Percentiles rank a stretch among this genome's conserved stretches.
Evolutionary conservation across 2,113 vertebrate species (phyloP).

Genomic region (Aegotheles bennettii): DNA sequence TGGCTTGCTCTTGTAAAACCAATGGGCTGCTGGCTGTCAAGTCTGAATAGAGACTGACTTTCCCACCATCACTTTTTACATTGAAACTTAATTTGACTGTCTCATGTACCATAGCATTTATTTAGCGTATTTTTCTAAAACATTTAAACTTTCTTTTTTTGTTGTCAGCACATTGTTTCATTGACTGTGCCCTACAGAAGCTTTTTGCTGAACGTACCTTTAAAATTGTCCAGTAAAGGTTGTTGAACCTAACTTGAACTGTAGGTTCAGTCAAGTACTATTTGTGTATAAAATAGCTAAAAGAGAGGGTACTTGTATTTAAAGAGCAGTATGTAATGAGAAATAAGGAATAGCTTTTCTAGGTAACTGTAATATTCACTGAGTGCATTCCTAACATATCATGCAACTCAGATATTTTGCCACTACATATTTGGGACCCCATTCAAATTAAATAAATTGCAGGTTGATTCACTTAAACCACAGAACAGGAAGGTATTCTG

Average conservation of each 20-base stretch:
- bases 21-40: not conserved
- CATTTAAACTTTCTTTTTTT: not conserved
- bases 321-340: not conserved
- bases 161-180: not conserved
- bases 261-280: not conserved
- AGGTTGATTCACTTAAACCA: not conserved
- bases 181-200: not conserved
- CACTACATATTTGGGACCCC: not conserved
- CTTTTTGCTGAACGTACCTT: not conserved
- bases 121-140: not conserved
- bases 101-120: not conserved
- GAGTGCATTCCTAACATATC: not conserved
- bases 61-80: not conserved
- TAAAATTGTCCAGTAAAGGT: not conserved
- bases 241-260: not conserved
- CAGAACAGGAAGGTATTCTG: not conserved
- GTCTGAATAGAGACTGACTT: not conserved
- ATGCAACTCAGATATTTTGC: rapidly evolving
- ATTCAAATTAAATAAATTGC: not conserved
- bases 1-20: not conserved
- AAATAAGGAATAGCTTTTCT: not conserved
- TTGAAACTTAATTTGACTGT: not conserved
- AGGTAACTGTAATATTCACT: not conserved
- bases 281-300: not conserved
- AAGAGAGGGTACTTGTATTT: not conserved